Base-by-base conservation (phyloP, 92 coral and sea anemone species). In the Zoanthus sansibaricus region DNA sequence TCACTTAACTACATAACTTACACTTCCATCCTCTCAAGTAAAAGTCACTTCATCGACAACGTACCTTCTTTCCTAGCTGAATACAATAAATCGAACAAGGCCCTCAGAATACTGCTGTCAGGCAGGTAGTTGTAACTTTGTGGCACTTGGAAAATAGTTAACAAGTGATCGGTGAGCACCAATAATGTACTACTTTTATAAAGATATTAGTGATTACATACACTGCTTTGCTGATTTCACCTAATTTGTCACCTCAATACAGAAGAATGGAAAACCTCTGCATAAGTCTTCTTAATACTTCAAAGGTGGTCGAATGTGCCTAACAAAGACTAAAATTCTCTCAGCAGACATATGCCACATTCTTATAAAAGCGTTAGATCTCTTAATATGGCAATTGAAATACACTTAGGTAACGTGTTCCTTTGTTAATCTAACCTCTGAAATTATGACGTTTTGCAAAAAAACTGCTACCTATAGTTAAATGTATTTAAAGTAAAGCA, bases 1-100 rank as follows among this genome's bases (percentile, higher is more conserved):
- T 37, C 42, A 37, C 42, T 37, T 37, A 37, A 37, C 0, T 37
- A 2, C 42, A 37, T 37, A 37, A 4, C 42, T 37, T 4, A 37
- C 42, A 37, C 42, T 37, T 37, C 42, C 42, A 37, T 37, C 42
- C 0, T 37, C 42, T 37, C 55, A 49, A 49, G 1, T 49, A 49
- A 7, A 49, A 7, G 55, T 1, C 12, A 49, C 42, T 49, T 49
- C 17, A 58, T 58, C 66, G 5, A 58, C 66, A 11, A 73, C 68
- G 20, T 77, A 92, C 98, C 98, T 91, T 92, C 78, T 87, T 94
- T 94, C 68, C 98, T 96, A 21, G 95, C 93, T 51, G 84, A 48
- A 45, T 86, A 72, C 79, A 96, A 91, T 62, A 89, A 82, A 45
- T 96, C 95, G 84, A 94, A 91, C 12, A 91, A 87, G 76, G 77